These are phyloP conservation scores for Leptoclinus maculatus DNA, from an alignment of 2,797 vertebrate species.

Conservation along the genomic window DNA sequence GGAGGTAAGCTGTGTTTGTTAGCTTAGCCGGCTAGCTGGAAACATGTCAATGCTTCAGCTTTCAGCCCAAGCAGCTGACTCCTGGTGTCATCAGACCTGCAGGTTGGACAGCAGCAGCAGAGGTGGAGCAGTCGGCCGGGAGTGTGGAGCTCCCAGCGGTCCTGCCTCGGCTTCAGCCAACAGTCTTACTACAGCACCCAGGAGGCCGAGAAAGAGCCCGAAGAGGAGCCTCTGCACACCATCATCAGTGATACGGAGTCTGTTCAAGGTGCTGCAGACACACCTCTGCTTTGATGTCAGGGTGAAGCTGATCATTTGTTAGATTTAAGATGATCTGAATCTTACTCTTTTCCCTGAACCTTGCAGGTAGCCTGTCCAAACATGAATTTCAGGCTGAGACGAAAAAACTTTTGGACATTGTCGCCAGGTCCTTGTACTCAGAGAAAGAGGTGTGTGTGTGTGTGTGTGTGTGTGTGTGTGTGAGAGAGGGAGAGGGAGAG, in stretches of 20 bases:
- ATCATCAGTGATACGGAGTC: conserved; percentile 91
- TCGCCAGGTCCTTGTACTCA: conserved; percentile 95
- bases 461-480: no score
- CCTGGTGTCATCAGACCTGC: conserved; percentile 34
- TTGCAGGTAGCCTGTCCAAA: conserved; percentile 87
- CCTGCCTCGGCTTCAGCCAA: conserved; percentile 39
- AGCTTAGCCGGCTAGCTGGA: conserved; percentile 1
- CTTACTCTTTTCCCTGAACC: conserved; percentile 1
- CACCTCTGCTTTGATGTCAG: background rate
- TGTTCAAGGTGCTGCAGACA: conserved; percentile 85
- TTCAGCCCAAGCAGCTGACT: background rate
- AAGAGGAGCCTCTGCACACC: conserved; percentile 88
- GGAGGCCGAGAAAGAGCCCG: conserved; percentile 82
- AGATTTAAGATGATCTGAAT: background rate
- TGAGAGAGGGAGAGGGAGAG: no score
- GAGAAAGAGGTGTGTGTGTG: conserved; percentile 91
- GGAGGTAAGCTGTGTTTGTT: conserved; percentile 62
- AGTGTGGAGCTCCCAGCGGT: conserved; percentile 56
- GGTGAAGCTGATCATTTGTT: background rate
- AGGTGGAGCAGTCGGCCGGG: conserved; percentile 26
- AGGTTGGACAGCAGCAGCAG: conserved; percentile 25
- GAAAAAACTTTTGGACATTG: conserved; percentile 96
- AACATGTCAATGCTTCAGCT: background rate
- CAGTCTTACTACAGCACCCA: conserved; percentile 87
- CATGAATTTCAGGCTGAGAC: conserved; percentile 98